These are phyloP conservation scores for Myotis yumanensis DNA, from an alignment of 2,113 vertebrate genomes.

Conservation along the genomic window DNA sequence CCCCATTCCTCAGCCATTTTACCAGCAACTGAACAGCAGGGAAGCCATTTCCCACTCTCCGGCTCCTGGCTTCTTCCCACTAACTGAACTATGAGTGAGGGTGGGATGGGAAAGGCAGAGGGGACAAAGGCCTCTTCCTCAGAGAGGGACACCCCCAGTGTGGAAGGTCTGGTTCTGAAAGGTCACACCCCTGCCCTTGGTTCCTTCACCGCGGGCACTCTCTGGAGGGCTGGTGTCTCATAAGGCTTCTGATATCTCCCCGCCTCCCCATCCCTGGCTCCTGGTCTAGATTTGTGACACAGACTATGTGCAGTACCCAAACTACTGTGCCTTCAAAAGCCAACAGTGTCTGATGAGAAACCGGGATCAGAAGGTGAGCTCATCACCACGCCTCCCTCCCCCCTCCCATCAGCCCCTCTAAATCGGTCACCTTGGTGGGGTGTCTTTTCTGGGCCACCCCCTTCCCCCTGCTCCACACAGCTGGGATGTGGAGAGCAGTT, in stretches of 20 bases:
- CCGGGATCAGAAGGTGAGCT: conserved; percentile 78
- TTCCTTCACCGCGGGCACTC: background rate
- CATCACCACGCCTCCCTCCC: too few species aligned
- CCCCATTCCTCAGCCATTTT: background rate
- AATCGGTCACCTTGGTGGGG: background rate
- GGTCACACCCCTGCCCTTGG: background rate
- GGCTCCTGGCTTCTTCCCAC: background rate
- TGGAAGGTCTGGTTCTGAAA: background rate
- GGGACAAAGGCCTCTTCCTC: background rate
- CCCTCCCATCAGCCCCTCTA: background rate
- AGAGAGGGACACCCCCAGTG: background rate
- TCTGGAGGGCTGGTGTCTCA: background rate
- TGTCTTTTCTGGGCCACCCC: background rate
- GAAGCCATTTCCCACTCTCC: background rate
- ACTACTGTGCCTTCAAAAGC: conserved; percentile 85
- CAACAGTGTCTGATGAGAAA: conserved; percentile 81
- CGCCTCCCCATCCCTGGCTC: background rate
- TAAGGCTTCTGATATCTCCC: background rate
- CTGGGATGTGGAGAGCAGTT: background rate
- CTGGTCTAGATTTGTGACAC: conserved; percentile 83
- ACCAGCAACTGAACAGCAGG: background rate
- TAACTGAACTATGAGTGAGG: background rate
- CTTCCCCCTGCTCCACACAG: background rate
- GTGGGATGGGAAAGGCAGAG: background rate
- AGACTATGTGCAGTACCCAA: conserved; percentile 76